Evolutionary conservation across 2,888 invertebrate species (phyloP).

Genomic region (Tipula helvola): DNA sequence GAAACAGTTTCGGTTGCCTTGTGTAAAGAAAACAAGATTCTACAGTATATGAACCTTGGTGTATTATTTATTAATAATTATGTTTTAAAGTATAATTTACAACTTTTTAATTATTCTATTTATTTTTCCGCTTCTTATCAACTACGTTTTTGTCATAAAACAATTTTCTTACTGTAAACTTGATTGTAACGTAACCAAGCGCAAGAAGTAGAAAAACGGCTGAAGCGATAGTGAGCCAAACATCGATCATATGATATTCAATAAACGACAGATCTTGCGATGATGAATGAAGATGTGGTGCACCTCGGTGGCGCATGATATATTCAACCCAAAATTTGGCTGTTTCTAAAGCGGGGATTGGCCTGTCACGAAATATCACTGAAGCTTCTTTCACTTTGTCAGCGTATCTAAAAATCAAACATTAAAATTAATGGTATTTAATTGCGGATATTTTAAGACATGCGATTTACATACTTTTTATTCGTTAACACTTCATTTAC

Average conservation of each 20-base stretch:
- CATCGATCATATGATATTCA: conserved; percentile 12
- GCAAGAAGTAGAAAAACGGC: not conserved
- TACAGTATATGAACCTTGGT: too few species aligned
- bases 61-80: too few species aligned
- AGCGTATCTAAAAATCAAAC: conserved; percentile 6
- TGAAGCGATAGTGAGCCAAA: not conserved
- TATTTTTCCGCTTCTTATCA: not conserved
- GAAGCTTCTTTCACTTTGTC: conserved; percentile 26
- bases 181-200: not conserved
- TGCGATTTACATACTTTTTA: conserved; percentile 19
- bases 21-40: too few species aligned
- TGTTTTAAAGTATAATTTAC: too few species aligned
- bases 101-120: not conserved
- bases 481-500: conserved; percentile 23
- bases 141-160: not conserved
- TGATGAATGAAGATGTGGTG: conserved; percentile 21
- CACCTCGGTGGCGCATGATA: not conserved
- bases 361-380: conserved; percentile 34
- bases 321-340: conserved; percentile 32
- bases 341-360: conserved; percentile 36
- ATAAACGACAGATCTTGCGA: conserved; percentile 8
- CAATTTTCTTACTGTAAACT: not conserved
- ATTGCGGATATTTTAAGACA: not conserved
- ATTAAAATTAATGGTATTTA: not conserved
- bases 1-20: too few species aligned